These are phyloP conservation scores for Apodemia duryi DNA, from an alignment of 2,888 invertebrate genomes.

Conservation along the genomic window DNA sequence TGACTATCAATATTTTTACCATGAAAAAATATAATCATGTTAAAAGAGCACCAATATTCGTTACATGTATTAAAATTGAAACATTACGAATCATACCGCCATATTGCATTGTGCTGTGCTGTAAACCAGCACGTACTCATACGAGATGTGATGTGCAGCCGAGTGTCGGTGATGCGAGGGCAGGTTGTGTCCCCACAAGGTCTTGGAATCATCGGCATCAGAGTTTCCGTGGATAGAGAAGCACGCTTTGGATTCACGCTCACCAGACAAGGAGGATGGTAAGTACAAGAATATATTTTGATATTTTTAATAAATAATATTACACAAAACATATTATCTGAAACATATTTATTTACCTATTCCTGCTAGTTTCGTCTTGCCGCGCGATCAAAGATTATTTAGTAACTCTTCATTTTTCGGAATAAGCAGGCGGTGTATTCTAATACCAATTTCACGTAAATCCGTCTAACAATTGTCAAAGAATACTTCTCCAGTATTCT, in stretches of 20 bases:
- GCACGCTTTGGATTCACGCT: slow-evolving; percentile 97
- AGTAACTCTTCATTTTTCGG: no score
- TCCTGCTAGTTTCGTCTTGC: no score
- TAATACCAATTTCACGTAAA: no score
- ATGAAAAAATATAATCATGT: background rate
- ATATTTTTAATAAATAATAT: background rate
- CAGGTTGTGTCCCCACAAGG: slow-evolving; percentile 97
- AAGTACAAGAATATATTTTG: slow-evolving; percentile 66
- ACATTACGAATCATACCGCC: slow-evolving; percentile 45
- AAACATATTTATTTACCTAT: no score
- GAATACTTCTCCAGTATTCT: no score
- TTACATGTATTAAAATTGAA: background rate
- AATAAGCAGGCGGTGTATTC: no score
- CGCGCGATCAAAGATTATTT: no score
- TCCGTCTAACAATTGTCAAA: no score
- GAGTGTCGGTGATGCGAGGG: slow-evolving; percentile 99
- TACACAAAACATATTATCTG: no score
- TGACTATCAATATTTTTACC: background rate
- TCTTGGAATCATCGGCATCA: slow-evolving; percentile 96
- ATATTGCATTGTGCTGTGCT: slow-evolving; percentile 42
- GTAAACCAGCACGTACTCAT: slow-evolving; percentile 48
- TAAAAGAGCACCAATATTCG: background rate
- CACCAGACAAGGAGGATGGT: slow-evolving; percentile 96
- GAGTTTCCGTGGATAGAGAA: slow-evolving; percentile 96
- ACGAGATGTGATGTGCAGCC: slow-evolving; percentile 84